Conservation (phyloP, 2,888 invertebrate species). For the Synanthedon myopaeformis region DNA sequence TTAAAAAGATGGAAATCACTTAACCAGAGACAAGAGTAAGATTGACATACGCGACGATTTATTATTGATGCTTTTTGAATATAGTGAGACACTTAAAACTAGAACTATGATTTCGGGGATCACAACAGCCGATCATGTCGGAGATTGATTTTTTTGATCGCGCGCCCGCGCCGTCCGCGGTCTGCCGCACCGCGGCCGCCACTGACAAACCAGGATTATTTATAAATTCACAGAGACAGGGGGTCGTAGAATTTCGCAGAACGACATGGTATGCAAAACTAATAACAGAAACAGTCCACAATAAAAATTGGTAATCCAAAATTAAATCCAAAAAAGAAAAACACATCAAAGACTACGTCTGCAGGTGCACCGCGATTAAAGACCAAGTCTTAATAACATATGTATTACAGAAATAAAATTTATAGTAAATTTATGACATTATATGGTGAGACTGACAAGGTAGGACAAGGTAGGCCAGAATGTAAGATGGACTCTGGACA, state of each 20-base stretch:
- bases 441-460: no score
- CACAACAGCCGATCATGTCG: slow-evolving; percentile 51
- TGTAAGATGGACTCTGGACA: no score
- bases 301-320: no score
- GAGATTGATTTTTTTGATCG: slow-evolving; percentile 37
- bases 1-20: slow-evolving; percentile 1
- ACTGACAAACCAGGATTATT: slow-evolving; percentile 66
- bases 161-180: slow-evolving; percentile 72
- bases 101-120: slow-evolving; percentile 13
- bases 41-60: slow-evolving; percentile 21
- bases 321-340: no score
- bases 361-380: no score
- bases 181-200: slow-evolving; percentile 64
- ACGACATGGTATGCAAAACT: slow-evolving; percentile 46
- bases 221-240: slow-evolving; percentile 67
- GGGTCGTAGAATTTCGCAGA: slow-evolving; percentile 67
- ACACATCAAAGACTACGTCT: no score
- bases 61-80: neutral
- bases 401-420: no score
- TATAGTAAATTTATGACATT: no score
- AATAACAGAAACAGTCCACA: neutral
- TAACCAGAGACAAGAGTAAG: slow-evolving; percentile 14
- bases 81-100: neutral
- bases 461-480: no score
- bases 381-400: no score